Evolutionary conservation across 2,888 invertebrate species (phyloP).

Genomic region (Synergus umbraculus): DNA sequence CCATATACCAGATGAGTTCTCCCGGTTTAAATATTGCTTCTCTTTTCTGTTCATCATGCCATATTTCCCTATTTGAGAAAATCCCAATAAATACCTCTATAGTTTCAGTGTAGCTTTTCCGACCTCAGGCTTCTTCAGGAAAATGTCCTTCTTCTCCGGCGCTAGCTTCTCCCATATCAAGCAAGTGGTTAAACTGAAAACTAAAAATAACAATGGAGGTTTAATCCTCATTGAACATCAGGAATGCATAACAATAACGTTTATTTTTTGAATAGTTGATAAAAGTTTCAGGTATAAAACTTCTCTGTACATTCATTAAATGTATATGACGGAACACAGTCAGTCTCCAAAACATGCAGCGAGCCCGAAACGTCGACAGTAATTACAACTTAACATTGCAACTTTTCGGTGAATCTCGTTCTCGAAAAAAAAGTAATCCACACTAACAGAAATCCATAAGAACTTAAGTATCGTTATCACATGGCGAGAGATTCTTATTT

Average conservation of each 20-base stretch:
- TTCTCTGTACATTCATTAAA: constrained; percentile 41
- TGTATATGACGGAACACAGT: constrained; percentile 18
- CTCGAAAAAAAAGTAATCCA: constrained; percentile 18
- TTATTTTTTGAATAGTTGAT: constrained; percentile 38
- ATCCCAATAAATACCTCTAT: too few species aligned
- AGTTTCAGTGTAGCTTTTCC: too few species aligned
- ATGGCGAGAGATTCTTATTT: constrained; percentile 19
- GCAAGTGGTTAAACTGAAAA: too few species aligned
- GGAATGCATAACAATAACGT: constrained; percentile 28
- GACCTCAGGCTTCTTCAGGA: too few species aligned
- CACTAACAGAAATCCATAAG: not conserved
- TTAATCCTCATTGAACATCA: not conserved
- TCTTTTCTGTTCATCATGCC: too few species aligned
- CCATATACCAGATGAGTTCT: too few species aligned
- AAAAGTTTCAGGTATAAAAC: constrained; percentile 41
- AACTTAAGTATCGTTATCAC: constrained; percentile 38
- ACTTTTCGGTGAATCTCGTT: constrained; percentile 22
- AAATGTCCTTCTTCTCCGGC: too few species aligned
- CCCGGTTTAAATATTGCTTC: too few species aligned
- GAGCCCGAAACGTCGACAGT: not conserved
- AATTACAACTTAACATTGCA: constrained; percentile 37
- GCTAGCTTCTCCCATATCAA: too few species aligned
- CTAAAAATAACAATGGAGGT: not conserved
- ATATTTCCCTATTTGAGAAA: too few species aligned
- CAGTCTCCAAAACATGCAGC: constrained; percentile 22